phyloP scores from a whole-genome alignment of 2,888 invertebrate species.

The Balanococcus diminutus region DNA sequence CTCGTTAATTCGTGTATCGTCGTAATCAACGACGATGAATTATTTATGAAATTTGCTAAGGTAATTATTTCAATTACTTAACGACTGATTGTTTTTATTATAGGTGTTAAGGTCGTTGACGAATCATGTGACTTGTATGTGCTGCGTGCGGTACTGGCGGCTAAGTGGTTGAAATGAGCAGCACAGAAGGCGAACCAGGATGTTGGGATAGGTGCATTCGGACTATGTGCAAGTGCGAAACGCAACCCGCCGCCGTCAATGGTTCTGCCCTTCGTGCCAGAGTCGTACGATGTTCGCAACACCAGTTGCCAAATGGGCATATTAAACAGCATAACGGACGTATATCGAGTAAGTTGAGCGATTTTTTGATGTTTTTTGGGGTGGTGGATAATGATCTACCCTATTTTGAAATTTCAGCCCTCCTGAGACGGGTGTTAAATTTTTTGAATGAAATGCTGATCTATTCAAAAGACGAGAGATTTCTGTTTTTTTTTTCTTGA shows the following conservation, averaged over 20 bases:
- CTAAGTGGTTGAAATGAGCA: slow-evolving; percentile 47
- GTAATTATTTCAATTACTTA: slow-evolving; percentile 42
- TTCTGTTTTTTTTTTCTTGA: too few relatives aligned
- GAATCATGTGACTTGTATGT: slow-evolving; percentile 5
- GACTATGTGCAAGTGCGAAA: slow-evolving; percentile 54
- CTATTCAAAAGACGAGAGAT: too few relatives aligned
- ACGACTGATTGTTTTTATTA: slow-evolving; percentile 24
- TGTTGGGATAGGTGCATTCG: slow-evolving; percentile 55
- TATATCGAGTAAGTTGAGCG: slow-evolving; percentile 43
- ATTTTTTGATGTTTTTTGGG: not conserved
- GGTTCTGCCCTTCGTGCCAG: slow-evolving; percentile 50
- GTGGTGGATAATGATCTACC: too few relatives aligned
- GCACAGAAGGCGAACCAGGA: slow-evolving; percentile 52
- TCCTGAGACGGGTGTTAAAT: too few relatives aligned
- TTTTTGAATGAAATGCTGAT: too few relatives aligned
- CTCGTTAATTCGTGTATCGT: slow-evolving; percentile 24
- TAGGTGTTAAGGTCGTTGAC: slow-evolving; percentile 37
- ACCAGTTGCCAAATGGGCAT: slow-evolving; percentile 45
- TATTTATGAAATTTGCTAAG: slow-evolving; percentile 46
- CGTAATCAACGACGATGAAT: slow-evolving; percentile 30
- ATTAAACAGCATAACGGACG: slow-evolving; percentile 45
- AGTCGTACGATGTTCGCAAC: slow-evolving; percentile 46
- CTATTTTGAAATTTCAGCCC: too few relatives aligned
- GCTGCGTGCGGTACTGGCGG: slow-evolving; percentile 7
- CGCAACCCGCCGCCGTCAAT: slow-evolving; percentile 40